Evolutionary conservation across 1,140 invertebrate species (phyloP).

Genomic region (Megathymus violae): DNA sequence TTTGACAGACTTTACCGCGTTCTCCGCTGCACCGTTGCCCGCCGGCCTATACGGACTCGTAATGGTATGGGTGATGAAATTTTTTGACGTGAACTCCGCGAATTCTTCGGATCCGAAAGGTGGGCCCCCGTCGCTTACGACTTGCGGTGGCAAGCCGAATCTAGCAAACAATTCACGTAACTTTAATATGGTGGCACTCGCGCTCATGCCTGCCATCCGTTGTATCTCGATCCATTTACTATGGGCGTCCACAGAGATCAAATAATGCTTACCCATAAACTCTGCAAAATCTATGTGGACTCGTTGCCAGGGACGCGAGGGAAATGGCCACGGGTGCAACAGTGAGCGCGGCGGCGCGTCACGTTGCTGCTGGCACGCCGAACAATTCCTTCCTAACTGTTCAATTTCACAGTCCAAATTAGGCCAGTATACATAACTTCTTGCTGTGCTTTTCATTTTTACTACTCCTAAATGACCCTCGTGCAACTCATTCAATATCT

Average conservation of each 20-base stretch:
- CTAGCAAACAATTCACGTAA: slow-evolving; percentile 40
- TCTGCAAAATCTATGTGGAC: slow-evolving; percentile 50
- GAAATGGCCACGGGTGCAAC: slow-evolving; percentile 50
- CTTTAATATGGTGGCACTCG: slow-evolving; percentile 31
- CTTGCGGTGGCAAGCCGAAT: slow-evolving; percentile 53
- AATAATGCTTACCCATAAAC: slow-evolving; percentile 35
- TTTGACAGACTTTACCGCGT: slow-evolving; percentile 65
- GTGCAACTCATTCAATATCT: slow-evolving; percentile 71
- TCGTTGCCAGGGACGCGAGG: slow-evolving; percentile 45
- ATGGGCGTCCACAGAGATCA: slow-evolving; percentile 45
- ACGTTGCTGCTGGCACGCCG: slow-evolving; percentile 40
- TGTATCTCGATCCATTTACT: slow-evolving; percentile 47
- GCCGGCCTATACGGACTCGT: slow-evolving; percentile 53
- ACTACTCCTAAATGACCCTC: slow-evolving; percentile 62
- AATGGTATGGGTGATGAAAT: slow-evolving; percentile 43
- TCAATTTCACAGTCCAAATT: slow-evolving; percentile 72
- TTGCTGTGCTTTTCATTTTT: slow-evolving; percentile 56
- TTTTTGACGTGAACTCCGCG: slow-evolving; percentile 12
- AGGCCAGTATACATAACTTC: slow-evolving; percentile 72
- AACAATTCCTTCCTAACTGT: slow-evolving; percentile 39
- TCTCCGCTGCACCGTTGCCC: slow-evolving; percentile 59
- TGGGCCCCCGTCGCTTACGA: slow-evolving; percentile 57
- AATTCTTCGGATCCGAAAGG: slow-evolving; percentile 45
- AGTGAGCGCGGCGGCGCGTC: slow-evolving; percentile 41
- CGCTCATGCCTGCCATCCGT: slow-evolving; percentile 34